A percentile compares a stretch with the other conserved stretches of the same genome.
phyloP scores from a whole-genome alignment of 2,113 vertebrate species.

The Electrona antarctica region DNA sequence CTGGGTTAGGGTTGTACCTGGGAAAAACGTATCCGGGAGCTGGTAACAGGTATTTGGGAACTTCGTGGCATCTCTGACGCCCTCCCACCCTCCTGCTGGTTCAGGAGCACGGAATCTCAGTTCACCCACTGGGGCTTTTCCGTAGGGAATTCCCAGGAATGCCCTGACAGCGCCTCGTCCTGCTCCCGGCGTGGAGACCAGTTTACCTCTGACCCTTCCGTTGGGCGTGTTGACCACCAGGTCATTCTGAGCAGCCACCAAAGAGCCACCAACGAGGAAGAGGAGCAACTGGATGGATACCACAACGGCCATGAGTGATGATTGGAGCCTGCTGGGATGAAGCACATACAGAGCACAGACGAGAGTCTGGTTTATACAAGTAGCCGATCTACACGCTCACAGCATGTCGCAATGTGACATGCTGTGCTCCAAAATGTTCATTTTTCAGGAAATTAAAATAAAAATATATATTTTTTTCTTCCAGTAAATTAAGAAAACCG shows the following conservation, averaged over 20 bases:
- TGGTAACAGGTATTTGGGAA: conserved; percentile 87
- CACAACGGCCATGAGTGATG: background rate
- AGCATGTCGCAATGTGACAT: too few relatives aligned
- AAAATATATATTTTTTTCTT: too few relatives aligned
- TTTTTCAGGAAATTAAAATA: too few relatives aligned
- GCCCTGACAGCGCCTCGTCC: conserved; percentile 74
- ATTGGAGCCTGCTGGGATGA: background rate
- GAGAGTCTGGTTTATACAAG: too few relatives aligned
- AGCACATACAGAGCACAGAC: background rate
- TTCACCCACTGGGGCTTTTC: conserved; percentile 81
- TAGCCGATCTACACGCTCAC: too few relatives aligned
- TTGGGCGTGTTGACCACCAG: conserved; percentile 76
- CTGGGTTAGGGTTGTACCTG: too few relatives aligned
- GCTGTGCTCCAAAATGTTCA: too few relatives aligned
- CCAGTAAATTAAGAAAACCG: too few relatives aligned
- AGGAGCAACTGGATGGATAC: conserved; percentile 36
- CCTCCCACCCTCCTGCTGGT: conserved; percentile 76
- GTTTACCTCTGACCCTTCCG: conserved; percentile 83
- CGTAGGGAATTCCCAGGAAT: conserved; percentile 92
- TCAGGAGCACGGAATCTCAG: conserved; percentile 85
- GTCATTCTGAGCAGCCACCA: conserved; percentile 70
- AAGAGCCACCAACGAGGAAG: conserved; percentile 39
- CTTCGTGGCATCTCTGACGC: conserved; percentile 76
- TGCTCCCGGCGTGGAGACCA: conserved; percentile 72
- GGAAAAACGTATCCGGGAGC: conserved; percentile 68